Evolutionary conservation across 2,888 invertebrate species (phyloP).

Genomic region (Osmoderma eremita): DNA sequence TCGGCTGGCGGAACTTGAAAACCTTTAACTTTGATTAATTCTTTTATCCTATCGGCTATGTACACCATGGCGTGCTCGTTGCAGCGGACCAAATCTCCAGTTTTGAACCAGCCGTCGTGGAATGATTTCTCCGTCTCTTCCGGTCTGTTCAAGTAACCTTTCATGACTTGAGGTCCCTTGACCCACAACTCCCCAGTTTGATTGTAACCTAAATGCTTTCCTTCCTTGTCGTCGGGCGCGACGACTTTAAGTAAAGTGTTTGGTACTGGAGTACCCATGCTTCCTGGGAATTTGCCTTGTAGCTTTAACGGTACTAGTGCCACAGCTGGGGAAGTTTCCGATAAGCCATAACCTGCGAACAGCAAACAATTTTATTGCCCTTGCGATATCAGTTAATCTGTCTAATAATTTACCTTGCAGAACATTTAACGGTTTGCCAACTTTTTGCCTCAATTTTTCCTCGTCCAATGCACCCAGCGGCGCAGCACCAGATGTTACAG

Average conservation of each 20-base stretch:
- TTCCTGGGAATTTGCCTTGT: conserved; percentile 49
- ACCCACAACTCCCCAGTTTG: conserved; percentile 79
- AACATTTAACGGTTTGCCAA: conserved; percentile 53
- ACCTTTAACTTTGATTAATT: conserved; percentile 81
- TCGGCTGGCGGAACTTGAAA: conserved; percentile 88
- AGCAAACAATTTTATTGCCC: background rate
- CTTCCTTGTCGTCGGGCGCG: conserved; percentile 59
- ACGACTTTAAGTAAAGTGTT: conserved; percentile 75
- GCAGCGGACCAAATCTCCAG: conserved; percentile 70
- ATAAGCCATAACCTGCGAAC: conserved; percentile 73
- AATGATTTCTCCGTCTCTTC: conserved; percentile 77
- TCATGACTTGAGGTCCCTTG: conserved; percentile 84
- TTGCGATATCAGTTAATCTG: too few species aligned
- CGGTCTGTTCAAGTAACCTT: conserved; percentile 79
- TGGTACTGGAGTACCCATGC: conserved; percentile 70
- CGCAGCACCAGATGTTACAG: conserved; percentile 74
- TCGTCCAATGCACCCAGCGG: conserved; percentile 71
- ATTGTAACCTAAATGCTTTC: conserved; percentile 54
- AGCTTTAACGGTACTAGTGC: conserved; percentile 42
- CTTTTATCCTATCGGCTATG: conserved; percentile 82
- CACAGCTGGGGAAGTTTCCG: conserved; percentile 71
- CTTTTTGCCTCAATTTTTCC: conserved; percentile 66
- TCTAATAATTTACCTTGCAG: conserved; percentile 54
- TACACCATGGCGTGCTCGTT: conserved; percentile 74
- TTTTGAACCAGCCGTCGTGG: conserved; percentile 78